phyloP scores from a whole-genome alignment of 2,797 vertebrate species.

The Morus bassanus region DNA sequence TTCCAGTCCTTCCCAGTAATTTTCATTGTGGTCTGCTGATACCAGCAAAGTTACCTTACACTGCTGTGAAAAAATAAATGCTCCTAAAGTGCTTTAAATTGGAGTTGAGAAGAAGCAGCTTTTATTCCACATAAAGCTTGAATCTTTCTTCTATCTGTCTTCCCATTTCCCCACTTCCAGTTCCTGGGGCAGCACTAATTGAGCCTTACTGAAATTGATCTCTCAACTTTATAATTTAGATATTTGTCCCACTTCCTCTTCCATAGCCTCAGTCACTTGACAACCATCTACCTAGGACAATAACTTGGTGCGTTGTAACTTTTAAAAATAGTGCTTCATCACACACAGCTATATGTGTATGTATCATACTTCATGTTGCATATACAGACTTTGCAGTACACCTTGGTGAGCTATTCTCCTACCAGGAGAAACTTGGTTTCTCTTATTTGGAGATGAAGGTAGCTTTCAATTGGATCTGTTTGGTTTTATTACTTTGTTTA shows the following conservation, averaged over 20 bases:
- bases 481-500: background rate
- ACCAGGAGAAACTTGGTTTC: background rate
- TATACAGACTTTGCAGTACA: background rate
- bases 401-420: background rate
- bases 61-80: background rate
- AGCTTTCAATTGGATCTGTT: background rate
- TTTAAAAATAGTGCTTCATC: background rate
- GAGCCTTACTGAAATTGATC: background rate
- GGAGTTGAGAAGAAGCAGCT: background rate
- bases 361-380: background rate
- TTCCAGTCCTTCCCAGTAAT: background rate
- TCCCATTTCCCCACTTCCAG: background rate
- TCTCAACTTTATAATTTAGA: slow-evolving; percentile 35
- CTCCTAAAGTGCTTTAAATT: background rate
- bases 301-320: background rate
- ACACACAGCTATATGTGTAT: background rate
- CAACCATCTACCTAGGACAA: background rate
- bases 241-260: slow-evolving; percentile 38
- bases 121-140: background rate
- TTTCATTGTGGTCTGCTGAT: background rate
- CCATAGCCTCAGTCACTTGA: background rate
- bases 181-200: slow-evolving; percentile 10
- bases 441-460: background rate
- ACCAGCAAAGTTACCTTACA: background rate
- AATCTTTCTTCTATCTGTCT: background rate